Conservation (phyloP, 2,797 vertebrate species). For the Setipinna tenuifilis region DNA sequence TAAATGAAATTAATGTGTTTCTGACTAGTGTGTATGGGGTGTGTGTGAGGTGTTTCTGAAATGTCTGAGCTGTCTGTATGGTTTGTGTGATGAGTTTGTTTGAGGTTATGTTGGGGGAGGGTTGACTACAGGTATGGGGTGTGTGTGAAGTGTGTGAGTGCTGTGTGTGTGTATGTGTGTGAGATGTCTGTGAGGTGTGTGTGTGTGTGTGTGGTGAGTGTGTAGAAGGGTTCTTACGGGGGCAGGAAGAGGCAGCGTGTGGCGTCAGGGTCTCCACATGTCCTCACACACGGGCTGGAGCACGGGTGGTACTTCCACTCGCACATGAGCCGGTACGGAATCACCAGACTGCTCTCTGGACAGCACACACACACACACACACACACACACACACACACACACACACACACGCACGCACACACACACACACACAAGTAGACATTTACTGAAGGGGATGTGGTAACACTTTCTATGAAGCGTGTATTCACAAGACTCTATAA, state of each 20-base stretch:
- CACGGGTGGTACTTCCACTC: slow-evolving; percentile 96
- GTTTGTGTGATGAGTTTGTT: neutral
- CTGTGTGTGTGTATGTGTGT: neutral
- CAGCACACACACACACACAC: slow-evolving; percentile 30
- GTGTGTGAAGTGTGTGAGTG: neutral
- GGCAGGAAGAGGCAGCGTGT: slow-evolving; percentile 89
- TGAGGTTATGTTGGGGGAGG: neutral
- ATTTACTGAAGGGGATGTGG: too few species aligned
- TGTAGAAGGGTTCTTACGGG: slow-evolving; percentile 84
- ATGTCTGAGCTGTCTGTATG: neutral
- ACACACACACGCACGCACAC: neutral
- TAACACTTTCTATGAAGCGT: too few species aligned
- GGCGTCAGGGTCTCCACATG: slow-evolving; percentile 89
- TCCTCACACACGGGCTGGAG: slow-evolving; percentile 89
- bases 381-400: slow-evolving; percentile 18
- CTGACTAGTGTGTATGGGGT: neutral
- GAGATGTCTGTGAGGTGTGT: neutral
- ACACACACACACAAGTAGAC: neutral
- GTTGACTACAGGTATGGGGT: neutral
- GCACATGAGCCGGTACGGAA: slow-evolving; percentile 95
- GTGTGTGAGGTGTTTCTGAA: neutral
- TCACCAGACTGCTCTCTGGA: slow-evolving; percentile 87
- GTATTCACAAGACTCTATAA: too few species aligned
- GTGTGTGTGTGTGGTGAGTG: slow-evolving; percentile 6
- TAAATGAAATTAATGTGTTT: too few species aligned